Base-by-base conservation (phyloP, 2,113 vertebrate species). In the Tachuris rubrigastra region DNA sequence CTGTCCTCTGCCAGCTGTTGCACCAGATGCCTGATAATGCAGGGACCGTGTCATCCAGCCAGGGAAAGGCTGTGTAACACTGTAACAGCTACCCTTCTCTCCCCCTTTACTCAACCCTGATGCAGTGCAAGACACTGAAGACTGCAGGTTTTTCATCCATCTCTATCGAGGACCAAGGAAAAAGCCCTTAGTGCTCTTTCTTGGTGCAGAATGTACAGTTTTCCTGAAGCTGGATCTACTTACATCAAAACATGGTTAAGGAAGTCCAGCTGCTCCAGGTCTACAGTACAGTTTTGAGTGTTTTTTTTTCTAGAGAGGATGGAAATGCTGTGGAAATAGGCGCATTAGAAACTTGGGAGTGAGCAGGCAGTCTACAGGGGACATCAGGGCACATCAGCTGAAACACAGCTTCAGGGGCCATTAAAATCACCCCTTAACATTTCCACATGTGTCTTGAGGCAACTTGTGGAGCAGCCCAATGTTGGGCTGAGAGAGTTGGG, bases 281-380 rank as follows among this genome's bases (percentile, higher is more conserved):
- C 24, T 35, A 59, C 12, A 2, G 18, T 3, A 58, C 14, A 60
- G 8, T 19, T 87, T 30, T 47, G 5, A 27, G 1, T n/a, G 0
- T 3, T 10, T 42, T 71, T 79, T 65, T 22, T n/a, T n/a, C n/a
- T n/a, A n/a, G n/a, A n/a, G n/a, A n/a, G n/a, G n/a, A n/a, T n/a
- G n/a, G n/a, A n/a, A n/a, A n/a, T n/a, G n/a, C n/a, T n/a, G n/a
- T 13, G 60, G 55, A 44, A 44, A 41, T 2, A 8, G 58, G 44
- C 6, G 37, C 73, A 28, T 65, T 44, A 46, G 46, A 53, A 47
- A 53, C 1, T 3, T 23, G 23, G 66, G 11, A 62, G n/a, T 1
- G 37, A 90, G 66, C 52, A 39, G 44, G 46, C 4, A 2, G 10
- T 14, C 76, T 55, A 33, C 68, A 25, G 81, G 52, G 74, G 18